These are phyloP conservation scores for Neotoma lepida DNA, from an alignment of 2,113 vertebrate genomes.

Conservation along the genomic window DNA sequence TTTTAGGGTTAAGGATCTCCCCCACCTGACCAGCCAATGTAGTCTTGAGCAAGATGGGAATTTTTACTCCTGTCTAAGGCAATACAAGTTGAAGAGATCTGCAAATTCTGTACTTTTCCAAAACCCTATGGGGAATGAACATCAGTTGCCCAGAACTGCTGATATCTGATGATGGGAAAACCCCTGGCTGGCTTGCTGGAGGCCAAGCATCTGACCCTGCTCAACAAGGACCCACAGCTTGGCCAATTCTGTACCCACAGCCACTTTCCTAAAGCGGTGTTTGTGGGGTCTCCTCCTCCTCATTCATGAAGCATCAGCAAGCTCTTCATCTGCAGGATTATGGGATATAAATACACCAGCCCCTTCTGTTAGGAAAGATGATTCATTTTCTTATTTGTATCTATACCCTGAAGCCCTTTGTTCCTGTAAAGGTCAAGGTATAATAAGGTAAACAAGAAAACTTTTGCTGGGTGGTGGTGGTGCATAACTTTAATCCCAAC, in stretches of 20 bases:
- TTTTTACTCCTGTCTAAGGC: neutral
- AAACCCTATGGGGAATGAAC: neutral
- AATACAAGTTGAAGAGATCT: neutral
- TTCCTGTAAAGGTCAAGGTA: neutral
- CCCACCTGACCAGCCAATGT: neutral
- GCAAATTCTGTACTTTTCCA: constrained; percentile 62
- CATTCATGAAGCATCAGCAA: neutral
- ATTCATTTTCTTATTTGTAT: constrained; percentile 33
- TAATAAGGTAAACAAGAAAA: constrained; percentile 37
- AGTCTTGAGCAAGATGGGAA: neutral
- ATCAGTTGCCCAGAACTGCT: neutral
- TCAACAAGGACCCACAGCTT: neutral
- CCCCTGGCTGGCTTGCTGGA: constrained; percentile 50
- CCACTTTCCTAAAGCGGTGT: neutral
- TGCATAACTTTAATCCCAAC: too few relatives aligned
- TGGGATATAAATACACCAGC: neutral
- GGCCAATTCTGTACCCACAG: neutral
- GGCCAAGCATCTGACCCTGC: neutral
- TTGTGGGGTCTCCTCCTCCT: neutral
- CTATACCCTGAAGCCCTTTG: neutral
- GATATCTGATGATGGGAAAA: constrained; percentile 27
- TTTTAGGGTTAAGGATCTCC: neutral
- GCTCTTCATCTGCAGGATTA: neutral
- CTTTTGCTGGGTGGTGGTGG: too few relatives aligned
- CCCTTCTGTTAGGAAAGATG: neutral